Base-by-base conservation (phyloP, 2,113 vertebrate genomes). In the Psammodynastes pulverulentus region DNA sequence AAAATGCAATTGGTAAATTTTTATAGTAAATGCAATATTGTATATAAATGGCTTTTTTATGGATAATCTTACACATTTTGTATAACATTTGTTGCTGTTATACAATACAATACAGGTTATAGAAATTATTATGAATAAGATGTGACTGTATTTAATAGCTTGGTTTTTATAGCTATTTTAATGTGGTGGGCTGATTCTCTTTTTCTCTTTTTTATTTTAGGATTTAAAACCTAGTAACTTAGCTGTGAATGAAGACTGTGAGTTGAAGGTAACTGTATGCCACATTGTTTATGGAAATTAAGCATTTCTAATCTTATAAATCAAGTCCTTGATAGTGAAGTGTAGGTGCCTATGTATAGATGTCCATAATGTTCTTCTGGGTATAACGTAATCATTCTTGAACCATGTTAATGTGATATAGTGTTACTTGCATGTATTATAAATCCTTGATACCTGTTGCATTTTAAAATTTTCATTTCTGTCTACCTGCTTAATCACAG, bases 221-320 rank as follows among this genome's bases (percentile, higher is more conserved):
- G 99, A 99, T 96, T 97, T 99, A 94, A 99, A 99, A 92, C 99
- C 99, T 79, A 99, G 99, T 96, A 99, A 99, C 95, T 96, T 99
- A 94, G 99, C 99, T 96, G 99, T 99, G 93, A 99, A 99, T 95
- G 99, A 99, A 97, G 99, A 99, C 97, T 99, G 99, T 95, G 99
- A 99, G 95, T 98, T 99, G 45, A 99, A 99, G 98, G 99, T 99
- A 95, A 97, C 43, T 58, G 23, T 8, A 19, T 85, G 43, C 86
- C 0, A 29, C 52, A 6, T 52, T n/a, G 34, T 51, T 89, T 90
- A 29, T 90, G 86, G 87, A 12, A 26, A 34, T 19, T 87, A 58
- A n/a, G 39, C 86, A 43, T 89, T n/a, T 5, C 45, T 93, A 86
- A 19, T 62, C n/a, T 43, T 51, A 26, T 43, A 43, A 52, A 29